Percentiles rank a stretch among this genome's conserved stretches.
Evolutionary conservation across 37 sponge, comb jelly and placozoan genomes (phyloP).

Genomic region (Oscarella lobularis): DNA sequence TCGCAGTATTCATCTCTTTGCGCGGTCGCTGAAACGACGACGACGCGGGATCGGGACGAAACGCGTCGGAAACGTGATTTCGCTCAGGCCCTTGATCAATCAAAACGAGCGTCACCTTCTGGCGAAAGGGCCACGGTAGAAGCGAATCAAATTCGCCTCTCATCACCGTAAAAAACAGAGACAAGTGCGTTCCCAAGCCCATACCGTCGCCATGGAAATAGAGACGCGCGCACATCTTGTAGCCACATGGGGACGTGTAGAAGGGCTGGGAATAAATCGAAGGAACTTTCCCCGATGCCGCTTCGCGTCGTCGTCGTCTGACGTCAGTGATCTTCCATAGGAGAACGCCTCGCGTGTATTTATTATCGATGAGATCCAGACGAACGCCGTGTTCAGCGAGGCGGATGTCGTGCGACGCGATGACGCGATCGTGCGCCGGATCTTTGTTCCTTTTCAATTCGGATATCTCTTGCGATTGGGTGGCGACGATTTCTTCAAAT

Average conservation of each 20-base stretch:
- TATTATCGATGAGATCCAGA: too few relatives aligned
- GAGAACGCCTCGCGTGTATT: conserved; percentile 54
- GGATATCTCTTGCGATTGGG: too few relatives aligned
- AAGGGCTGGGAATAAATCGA: conserved; percentile 47
- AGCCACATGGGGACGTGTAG: conserved; percentile 52
- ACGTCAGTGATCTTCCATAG: conserved; percentile 75
- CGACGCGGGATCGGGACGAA: neutral
- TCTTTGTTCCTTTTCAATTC: too few relatives aligned
- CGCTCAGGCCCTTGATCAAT: neutral
- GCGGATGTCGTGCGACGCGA: too few relatives aligned
- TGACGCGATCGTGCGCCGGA: too few relatives aligned
- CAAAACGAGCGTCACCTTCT: conserved; percentile 10
- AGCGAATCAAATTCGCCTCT: conserved; percentile 63
- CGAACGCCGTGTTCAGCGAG: too few relatives aligned
- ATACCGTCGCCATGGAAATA: conserved; percentile 82
- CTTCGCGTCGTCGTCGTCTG: conserved; percentile 45
- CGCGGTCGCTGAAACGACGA: conserved; percentile 14
- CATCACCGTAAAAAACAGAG: conserved; percentile 70
- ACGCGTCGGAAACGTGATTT: conserved; percentile 18
- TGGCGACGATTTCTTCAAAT: too few relatives aligned
- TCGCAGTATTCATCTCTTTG: neutral
- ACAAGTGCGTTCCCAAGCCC: conserved; percentile 54
- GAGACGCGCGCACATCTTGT: conserved; percentile 75
- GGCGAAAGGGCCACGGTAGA: conserved; percentile 72
- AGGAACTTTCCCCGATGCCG: conserved; percentile 41